These are phyloP conservation scores for Acipenser ruthenus DNA, from an alignment of 2,797 vertebrate species.

Conservation along the genomic window DNA sequence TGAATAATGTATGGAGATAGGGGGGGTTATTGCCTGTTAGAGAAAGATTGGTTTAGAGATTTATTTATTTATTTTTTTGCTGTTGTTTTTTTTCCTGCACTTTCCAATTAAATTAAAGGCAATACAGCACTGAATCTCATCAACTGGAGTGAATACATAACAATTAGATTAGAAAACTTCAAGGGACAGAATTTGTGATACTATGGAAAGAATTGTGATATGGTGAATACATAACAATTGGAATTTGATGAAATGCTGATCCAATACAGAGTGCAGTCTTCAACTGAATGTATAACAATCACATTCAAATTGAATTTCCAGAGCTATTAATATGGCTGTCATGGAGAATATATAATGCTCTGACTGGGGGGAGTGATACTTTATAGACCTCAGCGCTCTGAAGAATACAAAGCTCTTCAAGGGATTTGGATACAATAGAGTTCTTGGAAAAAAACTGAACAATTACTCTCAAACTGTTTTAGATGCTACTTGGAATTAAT, in stretches of 20 bases:
- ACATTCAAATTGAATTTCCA: neutral
- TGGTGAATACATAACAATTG: conserved; percentile 11
- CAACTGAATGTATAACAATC: neutral
- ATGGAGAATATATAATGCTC: neutral
- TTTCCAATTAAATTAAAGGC: conserved; percentile 42
- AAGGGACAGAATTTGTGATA: conserved; percentile 1
- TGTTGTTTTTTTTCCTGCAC: conserved; percentile 4
- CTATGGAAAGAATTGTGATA: neutral
- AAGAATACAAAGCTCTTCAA: no score
- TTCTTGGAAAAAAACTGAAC: no score
- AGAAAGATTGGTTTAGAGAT: conserved; percentile 9
- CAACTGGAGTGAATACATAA: conserved; percentile 31
- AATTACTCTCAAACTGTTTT: no score
- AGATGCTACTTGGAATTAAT: no score
- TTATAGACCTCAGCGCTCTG: no score
- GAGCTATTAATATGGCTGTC: neutral
- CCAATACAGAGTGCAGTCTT: neutral
- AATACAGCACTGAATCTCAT: conserved; percentile 30
- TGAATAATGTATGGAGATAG: conserved; percentile 6
- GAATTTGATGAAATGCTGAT: neutral
- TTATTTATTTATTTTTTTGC: conserved; percentile 3
- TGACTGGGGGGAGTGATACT: no score
- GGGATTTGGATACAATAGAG: no score
- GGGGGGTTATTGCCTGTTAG: conserved; percentile 7
- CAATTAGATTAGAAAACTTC: conserved; percentile 30